Base-by-base conservation (phyloP, 2,113 vertebrate species). In the Aegotheles bennettii region DNA sequence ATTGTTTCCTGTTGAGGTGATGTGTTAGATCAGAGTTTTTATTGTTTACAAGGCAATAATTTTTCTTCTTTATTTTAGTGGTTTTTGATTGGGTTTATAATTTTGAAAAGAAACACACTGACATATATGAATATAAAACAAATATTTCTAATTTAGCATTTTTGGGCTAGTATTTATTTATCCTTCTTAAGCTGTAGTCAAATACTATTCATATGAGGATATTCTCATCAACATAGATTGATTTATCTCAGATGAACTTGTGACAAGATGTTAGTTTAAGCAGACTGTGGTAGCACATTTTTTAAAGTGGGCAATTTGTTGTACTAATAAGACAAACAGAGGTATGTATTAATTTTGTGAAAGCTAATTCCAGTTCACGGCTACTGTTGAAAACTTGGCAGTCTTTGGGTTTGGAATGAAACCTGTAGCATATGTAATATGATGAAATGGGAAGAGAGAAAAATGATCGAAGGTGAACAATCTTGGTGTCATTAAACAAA, bases 31-130 rank as follows among this genome's bases (percentile, higher is more conserved):
- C 31, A 61, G 6, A 29, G 11, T 16, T 94, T 93, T 85, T 91
- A 71, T 50, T 91, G 31, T 63, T 71, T 13, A 1, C 16, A 87
- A 73, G 20, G 6, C 54, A 84, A 70, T 68, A 0, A 56, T 94
- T 92, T 95, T 91, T 93, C 57, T 93, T 67, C 40, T 94, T 15
- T 68, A 24, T 89, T 95, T 86, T 63, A 78, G 35, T 53, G 28
- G 18, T 0, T 48, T 68, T 89, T 73, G 3, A 64, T 87, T 90
- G 78, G 25, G 26, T 8, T 47, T 84, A 84, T 50, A 87, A 83
- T 87, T 95, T 87, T 87, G 42, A 94, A 83, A 90, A 38, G 33
- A 93, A 94, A 74, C 20, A 12, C 20, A 57, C 48, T 23, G 40
- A 89, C 53, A 73, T 45, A 45, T 42, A 70, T 16, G 6, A 73